Percentiles rank a stretch among this genome's conserved stretches.
Conservation (phyloP, 2,888 invertebrate species). For the Pyrgus malvae region DNA sequence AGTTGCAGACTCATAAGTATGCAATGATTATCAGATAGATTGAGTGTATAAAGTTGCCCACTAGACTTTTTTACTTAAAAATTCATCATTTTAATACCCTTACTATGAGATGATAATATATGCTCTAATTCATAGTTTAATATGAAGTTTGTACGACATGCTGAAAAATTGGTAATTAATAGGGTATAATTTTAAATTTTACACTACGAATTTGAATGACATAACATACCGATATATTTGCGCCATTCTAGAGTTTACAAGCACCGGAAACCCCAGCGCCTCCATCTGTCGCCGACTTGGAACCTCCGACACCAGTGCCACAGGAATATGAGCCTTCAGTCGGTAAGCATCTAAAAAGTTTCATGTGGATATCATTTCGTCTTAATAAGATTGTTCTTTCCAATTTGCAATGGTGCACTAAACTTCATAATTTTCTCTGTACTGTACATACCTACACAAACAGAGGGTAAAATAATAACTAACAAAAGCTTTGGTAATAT, state of each 20-base stretch:
- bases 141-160: no score
- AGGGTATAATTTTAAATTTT: no score
- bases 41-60: no score
- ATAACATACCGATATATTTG: neutral
- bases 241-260: constrained; percentile 44
- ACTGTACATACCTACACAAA: constrained; percentile 4
- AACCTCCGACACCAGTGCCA: constrained; percentile 76
- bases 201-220: no score
- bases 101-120: no score
- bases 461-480: constrained; percentile 2
- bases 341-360: constrained; percentile 54
- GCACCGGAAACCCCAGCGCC: constrained; percentile 69
- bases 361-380: neutral
- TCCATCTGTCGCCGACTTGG: constrained; percentile 54
- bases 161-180: no score
- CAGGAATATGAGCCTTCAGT: constrained; percentile 76
- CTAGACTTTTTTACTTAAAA: no score
- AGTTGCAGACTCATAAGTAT: no score
- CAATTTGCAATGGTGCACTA: neutral
- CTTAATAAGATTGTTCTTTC: neutral
- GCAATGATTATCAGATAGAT: no score
- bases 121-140: no score
- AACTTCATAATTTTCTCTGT: neutral
- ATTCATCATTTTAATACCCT: no score
- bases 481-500: constrained; percentile 39